Conservation (phyloP, 2,888 invertebrate genomes). For the Omphaloscelis lunosa region DNA sequence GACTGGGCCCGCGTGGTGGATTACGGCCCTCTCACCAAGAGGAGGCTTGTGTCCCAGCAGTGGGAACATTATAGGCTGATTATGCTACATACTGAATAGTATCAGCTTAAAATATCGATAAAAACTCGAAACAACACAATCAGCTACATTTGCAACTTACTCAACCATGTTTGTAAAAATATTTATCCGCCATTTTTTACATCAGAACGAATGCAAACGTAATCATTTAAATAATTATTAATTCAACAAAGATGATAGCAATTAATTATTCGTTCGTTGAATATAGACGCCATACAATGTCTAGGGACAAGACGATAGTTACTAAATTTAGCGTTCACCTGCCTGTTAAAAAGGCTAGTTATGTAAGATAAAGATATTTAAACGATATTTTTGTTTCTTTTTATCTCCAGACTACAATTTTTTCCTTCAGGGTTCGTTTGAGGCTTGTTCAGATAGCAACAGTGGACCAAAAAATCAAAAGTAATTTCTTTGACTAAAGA, state of each 20-base stretch:
- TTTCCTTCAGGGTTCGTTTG: background rate
- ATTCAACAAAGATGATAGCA: slow-evolving; percentile 46
- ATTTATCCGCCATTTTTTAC: background rate
- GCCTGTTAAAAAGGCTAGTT: slow-evolving; percentile 58
- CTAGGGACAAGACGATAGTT: slow-evolving; percentile 53
- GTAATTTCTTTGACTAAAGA: too few species aligned
- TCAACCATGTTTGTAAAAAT: background rate
- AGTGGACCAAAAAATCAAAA: background rate
- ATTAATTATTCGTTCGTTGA: slow-evolving; percentile 52
- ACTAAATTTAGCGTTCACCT: slow-evolving; percentile 72
- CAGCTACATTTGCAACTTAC: background rate
- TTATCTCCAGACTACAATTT: slow-evolving; percentile 2
- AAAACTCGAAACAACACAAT: background rate
- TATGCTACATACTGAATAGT: background rate
- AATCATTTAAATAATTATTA: slow-evolving; percentile 39
- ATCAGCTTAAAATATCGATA: background rate
- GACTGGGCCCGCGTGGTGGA: background rate
- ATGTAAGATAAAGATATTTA: slow-evolving; percentile 55
- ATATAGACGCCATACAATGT: slow-evolving; percentile 37
- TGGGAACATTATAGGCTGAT: too few species aligned
- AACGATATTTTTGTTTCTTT: slow-evolving; percentile 27
- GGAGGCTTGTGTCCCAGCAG: too few species aligned
- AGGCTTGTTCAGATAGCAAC: background rate
- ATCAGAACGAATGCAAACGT: slow-evolving; percentile 5
- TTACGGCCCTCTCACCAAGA: background rate